Base-by-base conservation (phyloP, 2,888 invertebrate genomes). In the Micoletzkya japonica region DNA sequence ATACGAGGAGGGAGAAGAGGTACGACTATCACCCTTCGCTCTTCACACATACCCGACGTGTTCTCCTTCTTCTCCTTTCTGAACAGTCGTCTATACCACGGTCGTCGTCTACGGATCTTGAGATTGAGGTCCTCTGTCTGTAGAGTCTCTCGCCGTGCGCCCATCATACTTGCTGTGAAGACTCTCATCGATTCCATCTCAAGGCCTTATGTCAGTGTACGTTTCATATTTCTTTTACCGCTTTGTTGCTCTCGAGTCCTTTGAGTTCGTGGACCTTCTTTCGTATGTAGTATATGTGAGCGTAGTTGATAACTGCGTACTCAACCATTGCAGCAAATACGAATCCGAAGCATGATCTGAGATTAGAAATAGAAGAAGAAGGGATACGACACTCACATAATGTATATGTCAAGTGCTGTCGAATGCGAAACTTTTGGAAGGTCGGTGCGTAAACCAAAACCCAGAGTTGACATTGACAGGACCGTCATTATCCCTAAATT, bases 371-470 rank as follows among this genome's bases (percentile, higher is more conserved):
- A 10, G 4, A 14, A 32, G 28, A 17, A 24, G 52, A 14, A 17
- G 56, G 6, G 10, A 17, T 30, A 61, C 20, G 61, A 17, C 44
- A 50, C 24, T 63, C 50, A 79, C 77, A 92, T 91, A 2, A 93
- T 92, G 86, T 92, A 93, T 83, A 91, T 91, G 85, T 93, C 93
- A 75, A 93, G 87, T 1, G 92, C 92, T n/a, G 93, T 93, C 3
- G 92, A 91, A 86, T 93, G 93, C 60, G 92, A 90, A 68, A 93
- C 92, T 88, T 92, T 92, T 4, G 92, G 92, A 71, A 93, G 87
- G 87, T 92, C 92, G 4, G 91, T 91, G 72, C 92, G 89, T 85
- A 92, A 92, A 7, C 83, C 84, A 39, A 86, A 87, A 6, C 92
- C 92, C 72, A 92, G 87, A 82, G 92, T 92, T 0, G 92, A 92